Conservation (phyloP, 1,140 invertebrate species). For the Phymastichus coffea region DNA sequence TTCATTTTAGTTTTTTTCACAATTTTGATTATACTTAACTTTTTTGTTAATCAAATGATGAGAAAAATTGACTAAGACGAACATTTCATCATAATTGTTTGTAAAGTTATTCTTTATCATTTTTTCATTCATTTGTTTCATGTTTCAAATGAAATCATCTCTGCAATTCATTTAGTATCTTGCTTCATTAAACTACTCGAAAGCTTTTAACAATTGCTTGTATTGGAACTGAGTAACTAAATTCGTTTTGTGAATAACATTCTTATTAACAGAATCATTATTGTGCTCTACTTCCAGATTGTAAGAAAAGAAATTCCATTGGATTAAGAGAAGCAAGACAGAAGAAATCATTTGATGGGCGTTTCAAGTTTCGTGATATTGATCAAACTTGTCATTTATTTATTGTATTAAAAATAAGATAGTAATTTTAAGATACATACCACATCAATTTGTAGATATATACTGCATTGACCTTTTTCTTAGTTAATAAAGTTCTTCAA, state of each 20-base stretch:
- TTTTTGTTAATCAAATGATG: no score
- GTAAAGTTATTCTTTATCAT: no score
- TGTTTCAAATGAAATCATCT: no score
- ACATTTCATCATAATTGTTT: no score
- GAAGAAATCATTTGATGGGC: slow-evolving; percentile 23
- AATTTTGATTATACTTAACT: neutral
- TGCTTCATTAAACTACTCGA: no score
- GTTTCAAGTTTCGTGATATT: slow-evolving; percentile 25
- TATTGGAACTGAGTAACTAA: no score
- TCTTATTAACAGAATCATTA: neutral
- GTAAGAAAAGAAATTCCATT: slow-evolving; percentile 51
- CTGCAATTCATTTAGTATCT: no score
- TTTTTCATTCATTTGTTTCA: no score
- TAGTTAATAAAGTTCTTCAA: slow-evolving; percentile 29
- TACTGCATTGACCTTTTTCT: slow-evolving; percentile 16
- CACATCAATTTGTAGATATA: slow-evolving; percentile 19
- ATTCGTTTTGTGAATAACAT: no score
- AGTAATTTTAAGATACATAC: slow-evolving; percentile 21
- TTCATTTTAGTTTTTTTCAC: neutral
- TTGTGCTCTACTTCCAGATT: slow-evolving; percentile 40
- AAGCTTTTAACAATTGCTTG: no score
- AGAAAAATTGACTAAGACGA: no score
- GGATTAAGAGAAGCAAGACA: slow-evolving; percentile 39
- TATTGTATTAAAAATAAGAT: slow-evolving; percentile 15
- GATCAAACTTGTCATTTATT: slow-evolving; percentile 22